Base-by-base conservation (phyloP, 2,888 invertebrate species). In the Drosophila gaucha region DNA sequence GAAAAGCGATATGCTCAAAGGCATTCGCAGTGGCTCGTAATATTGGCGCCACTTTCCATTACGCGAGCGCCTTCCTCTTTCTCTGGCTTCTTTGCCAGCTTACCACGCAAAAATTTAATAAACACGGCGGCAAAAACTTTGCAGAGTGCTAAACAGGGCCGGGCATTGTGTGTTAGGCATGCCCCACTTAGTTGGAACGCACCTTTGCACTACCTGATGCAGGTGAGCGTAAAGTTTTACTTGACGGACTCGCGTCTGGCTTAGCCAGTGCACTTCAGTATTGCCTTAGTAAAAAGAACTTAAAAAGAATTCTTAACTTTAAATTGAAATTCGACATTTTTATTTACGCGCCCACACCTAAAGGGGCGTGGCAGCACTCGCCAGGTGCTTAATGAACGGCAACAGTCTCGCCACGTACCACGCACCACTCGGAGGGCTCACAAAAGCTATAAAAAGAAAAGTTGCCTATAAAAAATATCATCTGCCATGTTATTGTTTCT, bases 401-500 rank as follows among this genome's bases (percentile, higher is more conserved):
- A 62, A 33, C 71, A 59, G 57, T 49, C 44, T 52, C 6, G 63
- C 28, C 28, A 28, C 43, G 43, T 28, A 43, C 33, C 28, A 28
- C 43, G 43, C 16, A 43, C 33, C 46, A 38, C 36, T 54, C 49
- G 67, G 18, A 24, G 16, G 16, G 18, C 50, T 51, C 31, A 64
- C 54, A 47, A 64, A 66, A 67, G 70, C 86, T 44, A 72, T 78
- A 86, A 82, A 86, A 74, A 59, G 51, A 38, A 52, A 60, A 59
- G 60, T 58, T 62, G 66, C 59, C 79, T 74, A 82, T 80, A 79
- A 80, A 79, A 85, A 60, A 70, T 82, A 85, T 75, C 86, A 85
- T 85, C 88, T 75, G 85, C 73, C 80, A 78, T 75, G 73, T 85
- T 83, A 80, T 87, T 84, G 78, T 73, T 86, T 86, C 54, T 78